Percentiles rank a stretch among this genome's conserved stretches.
phyloP scores from a whole-genome alignment of 2,888 invertebrate species.

The Cephus spinipes region DNA sequence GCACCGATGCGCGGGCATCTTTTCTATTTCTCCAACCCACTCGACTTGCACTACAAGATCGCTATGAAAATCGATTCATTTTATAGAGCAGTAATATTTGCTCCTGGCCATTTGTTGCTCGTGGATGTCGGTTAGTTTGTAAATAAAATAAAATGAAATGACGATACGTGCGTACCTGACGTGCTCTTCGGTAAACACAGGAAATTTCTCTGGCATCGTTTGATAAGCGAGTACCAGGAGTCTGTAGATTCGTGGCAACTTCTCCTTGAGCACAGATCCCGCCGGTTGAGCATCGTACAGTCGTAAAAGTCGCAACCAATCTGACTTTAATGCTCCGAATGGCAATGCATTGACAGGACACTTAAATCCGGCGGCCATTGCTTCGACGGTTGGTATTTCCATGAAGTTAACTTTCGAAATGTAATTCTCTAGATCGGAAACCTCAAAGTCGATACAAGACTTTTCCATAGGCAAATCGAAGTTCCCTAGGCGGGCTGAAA shows the following conservation, averaged over 20 bases:
- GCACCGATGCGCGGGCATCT: neutral
- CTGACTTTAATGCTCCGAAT: slow-evolving; percentile 44
- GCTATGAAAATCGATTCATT: neutral
- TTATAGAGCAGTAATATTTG: neutral
- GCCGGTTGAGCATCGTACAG: slow-evolving; percentile 37
- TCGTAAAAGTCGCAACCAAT: slow-evolving; percentile 45
- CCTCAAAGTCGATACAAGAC: slow-evolving; percentile 27
- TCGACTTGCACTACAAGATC: neutral
- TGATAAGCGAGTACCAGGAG: slow-evolving; percentile 41
- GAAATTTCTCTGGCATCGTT: neutral
- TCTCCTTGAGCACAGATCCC: slow-evolving; percentile 34
- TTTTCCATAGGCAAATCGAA: neutral
- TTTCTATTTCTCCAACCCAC: neutral
- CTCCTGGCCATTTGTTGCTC: neutral
- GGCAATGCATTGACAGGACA: slow-evolving; percentile 29
- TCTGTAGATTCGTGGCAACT: slow-evolving; percentile 38
- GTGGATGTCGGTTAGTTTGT: neutral
- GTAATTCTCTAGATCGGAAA: slow-evolving; percentile 27
- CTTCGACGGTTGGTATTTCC: slow-evolving; percentile 26
- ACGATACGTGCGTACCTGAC: neutral
- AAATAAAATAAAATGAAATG: neutral
- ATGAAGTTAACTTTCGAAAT: slow-evolving; percentile 22
- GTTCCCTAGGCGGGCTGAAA: neutral
- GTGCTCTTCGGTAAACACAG: neutral
- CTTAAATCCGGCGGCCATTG: slow-evolving; percentile 27